A percentile compares a stretch with the other conserved stretches of the same genome.
These are phyloP conservation scores for Symphodus melops DNA, from an alignment of 2,113 vertebrate genomes.

Conservation along the genomic window DNA sequence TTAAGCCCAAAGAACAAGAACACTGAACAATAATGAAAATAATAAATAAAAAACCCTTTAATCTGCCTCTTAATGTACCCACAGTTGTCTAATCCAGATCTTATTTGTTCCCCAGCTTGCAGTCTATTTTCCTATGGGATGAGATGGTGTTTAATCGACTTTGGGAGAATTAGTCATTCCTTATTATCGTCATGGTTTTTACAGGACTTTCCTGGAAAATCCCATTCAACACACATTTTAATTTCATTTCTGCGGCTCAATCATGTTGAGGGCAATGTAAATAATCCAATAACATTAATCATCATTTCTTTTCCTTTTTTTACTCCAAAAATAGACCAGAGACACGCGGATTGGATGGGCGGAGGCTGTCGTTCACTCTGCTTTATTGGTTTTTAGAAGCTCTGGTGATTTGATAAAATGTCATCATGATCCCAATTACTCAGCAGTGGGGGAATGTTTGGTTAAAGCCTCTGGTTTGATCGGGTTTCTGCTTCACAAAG, in stretches of 20 bases:
- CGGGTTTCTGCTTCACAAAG: background rate
- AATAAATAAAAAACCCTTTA: conserved; percentile 74
- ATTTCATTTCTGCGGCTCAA: conserved; percentile 80
- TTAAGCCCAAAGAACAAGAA: conserved; percentile 63
- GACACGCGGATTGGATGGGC: conserved; percentile 39
- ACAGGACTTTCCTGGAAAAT: conserved; percentile 84
- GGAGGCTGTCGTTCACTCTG: conserved; percentile 48
- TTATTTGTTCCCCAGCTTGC: conserved; percentile 72
- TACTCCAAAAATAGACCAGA: conserved; percentile 47
- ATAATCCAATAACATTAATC: conserved; percentile 84
- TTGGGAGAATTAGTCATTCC: conserved; percentile 85
- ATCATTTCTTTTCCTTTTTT: conserved; percentile 62
- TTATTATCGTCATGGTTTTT: conserved; percentile 79
- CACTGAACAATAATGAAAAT: conserved; percentile 77
- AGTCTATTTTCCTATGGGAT: conserved; percentile 47
- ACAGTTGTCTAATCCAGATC: conserved; percentile 80
- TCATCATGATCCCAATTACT: conserved; percentile 69
- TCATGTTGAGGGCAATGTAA: conserved; percentile 80
- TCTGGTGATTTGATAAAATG: conserved; percentile 57
- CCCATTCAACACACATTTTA: conserved; percentile 80
- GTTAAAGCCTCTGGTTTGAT: background rate
- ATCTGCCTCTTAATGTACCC: conserved; percentile 81
- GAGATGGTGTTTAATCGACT: conserved; percentile 83
- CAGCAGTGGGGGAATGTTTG: conserved; percentile 9
- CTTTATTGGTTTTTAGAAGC: conserved; percentile 66